A percentile compares a stretch with the other conserved stretches of the same genome.
phyloP scores from a whole-genome alignment of 2,797 vertebrate genomes.

The Cygnus olor region DNA sequence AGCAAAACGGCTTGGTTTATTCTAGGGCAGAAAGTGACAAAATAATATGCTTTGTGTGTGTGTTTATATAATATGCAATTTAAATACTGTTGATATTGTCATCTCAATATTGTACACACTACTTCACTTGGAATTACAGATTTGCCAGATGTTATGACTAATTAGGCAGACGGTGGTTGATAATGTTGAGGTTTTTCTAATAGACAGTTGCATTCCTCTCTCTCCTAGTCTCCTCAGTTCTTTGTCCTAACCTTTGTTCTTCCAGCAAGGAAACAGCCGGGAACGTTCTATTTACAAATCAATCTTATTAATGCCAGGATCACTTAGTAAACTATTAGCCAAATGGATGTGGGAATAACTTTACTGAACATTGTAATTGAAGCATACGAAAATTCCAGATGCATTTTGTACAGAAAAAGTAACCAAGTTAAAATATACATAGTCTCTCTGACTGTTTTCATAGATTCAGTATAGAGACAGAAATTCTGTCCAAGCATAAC shows the following conservation, averaged over 20 bases:
- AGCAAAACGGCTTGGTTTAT: neutral
- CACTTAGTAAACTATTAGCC: neutral
- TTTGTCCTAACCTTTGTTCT: neutral
- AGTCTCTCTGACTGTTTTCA: neutral
- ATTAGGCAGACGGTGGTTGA: neutral
- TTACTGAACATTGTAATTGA: neutral
- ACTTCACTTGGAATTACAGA: neutral
- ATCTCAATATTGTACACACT: neutral
- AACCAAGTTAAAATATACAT: neutral
- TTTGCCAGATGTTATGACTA: conserved; percentile 31
- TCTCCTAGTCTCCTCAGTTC: neutral
- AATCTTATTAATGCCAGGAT: neutral
- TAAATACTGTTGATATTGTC: neutral
- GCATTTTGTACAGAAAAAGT: neutral
- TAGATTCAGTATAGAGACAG: neutral
- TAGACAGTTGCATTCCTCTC: neutral
- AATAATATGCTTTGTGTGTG: neutral
- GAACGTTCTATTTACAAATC: neutral
- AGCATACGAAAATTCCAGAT: neutral
- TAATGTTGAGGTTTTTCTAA: neutral
- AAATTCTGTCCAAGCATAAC: neutral
- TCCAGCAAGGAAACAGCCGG: neutral
- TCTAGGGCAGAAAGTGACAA: neutral
- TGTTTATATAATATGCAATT: neutral
- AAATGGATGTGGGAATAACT: neutral